phyloP scores from a whole-genome alignment of 1,140 invertebrate species.

The Harlomillsia oculata region DNA sequence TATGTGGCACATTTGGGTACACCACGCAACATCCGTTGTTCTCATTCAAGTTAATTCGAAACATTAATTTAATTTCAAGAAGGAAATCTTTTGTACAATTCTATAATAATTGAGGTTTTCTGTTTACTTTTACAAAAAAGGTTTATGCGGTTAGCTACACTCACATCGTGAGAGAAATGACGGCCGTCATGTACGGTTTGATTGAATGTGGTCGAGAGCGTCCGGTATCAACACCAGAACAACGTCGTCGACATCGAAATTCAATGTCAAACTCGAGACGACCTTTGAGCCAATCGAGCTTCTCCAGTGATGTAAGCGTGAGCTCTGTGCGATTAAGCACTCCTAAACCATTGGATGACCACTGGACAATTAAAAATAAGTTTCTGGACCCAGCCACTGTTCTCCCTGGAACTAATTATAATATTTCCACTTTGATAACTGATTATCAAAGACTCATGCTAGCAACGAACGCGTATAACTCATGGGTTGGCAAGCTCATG shows the following conservation, averaged over 20 bases:
- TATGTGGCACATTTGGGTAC: conserved; percentile 15
- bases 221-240: too few species aligned
- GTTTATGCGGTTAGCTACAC: conserved; percentile 10
- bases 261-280: too few species aligned
- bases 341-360: too few species aligned
- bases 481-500: conserved; percentile 8
- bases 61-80: neutral
- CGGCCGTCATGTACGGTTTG: neutral
- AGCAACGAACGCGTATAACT: conserved; percentile 3
- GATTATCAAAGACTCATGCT: conserved; percentile 4
- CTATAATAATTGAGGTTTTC: neutral
- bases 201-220: neutral
- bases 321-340: too few species aligned
- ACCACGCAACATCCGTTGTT: neutral
- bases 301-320: too few species aligned
- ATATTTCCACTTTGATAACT: neutral
- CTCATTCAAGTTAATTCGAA: neutral
- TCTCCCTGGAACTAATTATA: neutral
- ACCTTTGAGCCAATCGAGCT: too few species aligned
- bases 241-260: too few species aligned
- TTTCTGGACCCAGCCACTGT: neutral
- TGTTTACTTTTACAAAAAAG: neutral
- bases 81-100: neutral
- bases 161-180: conserved; percentile 15
- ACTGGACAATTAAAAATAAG: neutral